Evolutionary conservation across 1,140 invertebrate genomes (phyloP).

Genomic region (Drosophila suzukii): DNA sequence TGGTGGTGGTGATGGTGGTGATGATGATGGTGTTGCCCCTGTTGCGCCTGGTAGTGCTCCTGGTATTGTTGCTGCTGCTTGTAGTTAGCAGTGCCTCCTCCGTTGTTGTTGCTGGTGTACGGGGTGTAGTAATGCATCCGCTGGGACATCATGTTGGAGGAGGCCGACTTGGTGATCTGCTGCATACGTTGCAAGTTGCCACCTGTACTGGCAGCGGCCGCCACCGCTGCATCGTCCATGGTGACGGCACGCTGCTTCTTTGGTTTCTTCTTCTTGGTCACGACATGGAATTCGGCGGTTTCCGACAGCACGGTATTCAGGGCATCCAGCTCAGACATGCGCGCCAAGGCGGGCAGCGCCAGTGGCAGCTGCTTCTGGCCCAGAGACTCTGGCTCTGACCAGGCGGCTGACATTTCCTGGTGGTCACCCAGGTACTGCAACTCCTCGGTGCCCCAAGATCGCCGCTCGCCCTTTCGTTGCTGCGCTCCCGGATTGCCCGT

Average conservation of each 20-base stretch:
- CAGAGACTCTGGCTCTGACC: slow-evolving; percentile 28
- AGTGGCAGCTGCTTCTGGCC: slow-evolving; percentile 18
- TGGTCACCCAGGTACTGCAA: slow-evolving; percentile 74
- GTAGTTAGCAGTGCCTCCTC: neutral
- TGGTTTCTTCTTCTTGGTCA: slow-evolving; percentile 89
- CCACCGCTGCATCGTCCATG: slow-evolving; percentile 75
- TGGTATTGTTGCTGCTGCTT: slow-evolving; percentile 29
- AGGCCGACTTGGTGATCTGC: slow-evolving; percentile 66
- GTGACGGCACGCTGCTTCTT: slow-evolving; percentile 87
- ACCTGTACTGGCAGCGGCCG: slow-evolving; percentile 53
- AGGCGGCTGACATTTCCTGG: slow-evolving; percentile 22
- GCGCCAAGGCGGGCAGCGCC: slow-evolving; percentile 41
- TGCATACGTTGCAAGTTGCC: slow-evolving; percentile 72
- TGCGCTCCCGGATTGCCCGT: slow-evolving; percentile 16
- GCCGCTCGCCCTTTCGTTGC: slow-evolving; percentile 85
- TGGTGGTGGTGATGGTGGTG: slow-evolving; percentile 43
- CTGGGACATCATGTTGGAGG: slow-evolving; percentile 72
- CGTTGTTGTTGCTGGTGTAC: slow-evolving; percentile 29
- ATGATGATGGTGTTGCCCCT: slow-evolving; percentile 42
- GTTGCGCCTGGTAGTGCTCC: slow-evolving; percentile 30
- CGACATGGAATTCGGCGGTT: slow-evolving; percentile 87
- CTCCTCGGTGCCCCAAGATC: slow-evolving; percentile 88
- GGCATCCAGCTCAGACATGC: slow-evolving; percentile 72
- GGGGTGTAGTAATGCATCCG: slow-evolving; percentile 49
- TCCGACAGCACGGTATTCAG: slow-evolving; percentile 80